Evolutionary conservation across 2,113 vertebrate genomes (phyloP).

Genomic region (Panurus biarmicus): DNA sequence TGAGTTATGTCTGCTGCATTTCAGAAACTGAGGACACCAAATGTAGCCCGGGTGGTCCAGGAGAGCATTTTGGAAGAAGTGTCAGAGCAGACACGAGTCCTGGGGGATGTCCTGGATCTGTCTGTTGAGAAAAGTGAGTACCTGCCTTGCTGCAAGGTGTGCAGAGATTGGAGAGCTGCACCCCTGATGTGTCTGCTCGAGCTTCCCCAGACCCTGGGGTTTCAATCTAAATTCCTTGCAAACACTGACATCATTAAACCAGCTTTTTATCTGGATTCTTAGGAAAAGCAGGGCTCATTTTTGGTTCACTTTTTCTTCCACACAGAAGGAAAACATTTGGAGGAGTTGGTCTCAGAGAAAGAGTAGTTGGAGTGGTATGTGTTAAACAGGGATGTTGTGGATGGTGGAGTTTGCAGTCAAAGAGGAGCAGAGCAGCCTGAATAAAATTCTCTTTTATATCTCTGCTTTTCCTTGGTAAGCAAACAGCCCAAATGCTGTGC

Average conservation of each 20-base stretch:
- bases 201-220: background rate
- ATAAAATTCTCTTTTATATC: background rate
- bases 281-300: background rate
- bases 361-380: background rate
- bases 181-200: background rate
- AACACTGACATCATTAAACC: background rate
- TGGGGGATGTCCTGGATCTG: slow-evolving; percentile 65
- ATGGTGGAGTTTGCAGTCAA: background rate
- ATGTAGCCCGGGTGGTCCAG: slow-evolving; percentile 56
- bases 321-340: background rate
- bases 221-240: background rate
- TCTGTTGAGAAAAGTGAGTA: slow-evolving; percentile 73
- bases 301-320: background rate
- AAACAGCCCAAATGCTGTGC: background rate
- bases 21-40: slow-evolving; percentile 70
- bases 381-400: background rate
- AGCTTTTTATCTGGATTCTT: background rate
- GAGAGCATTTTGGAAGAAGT: slow-evolving; percentile 70
- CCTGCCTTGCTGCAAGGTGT: background rate
- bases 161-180: background rate
- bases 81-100: slow-evolving; percentile 52
- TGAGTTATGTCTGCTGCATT: background rate
- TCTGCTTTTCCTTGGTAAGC: background rate
- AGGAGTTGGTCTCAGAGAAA: background rate
- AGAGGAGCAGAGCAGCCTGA: background rate